Conservation (phyloP, 2,797 vertebrate genomes). For the Gymnoscopelus microlampas region DNA sequence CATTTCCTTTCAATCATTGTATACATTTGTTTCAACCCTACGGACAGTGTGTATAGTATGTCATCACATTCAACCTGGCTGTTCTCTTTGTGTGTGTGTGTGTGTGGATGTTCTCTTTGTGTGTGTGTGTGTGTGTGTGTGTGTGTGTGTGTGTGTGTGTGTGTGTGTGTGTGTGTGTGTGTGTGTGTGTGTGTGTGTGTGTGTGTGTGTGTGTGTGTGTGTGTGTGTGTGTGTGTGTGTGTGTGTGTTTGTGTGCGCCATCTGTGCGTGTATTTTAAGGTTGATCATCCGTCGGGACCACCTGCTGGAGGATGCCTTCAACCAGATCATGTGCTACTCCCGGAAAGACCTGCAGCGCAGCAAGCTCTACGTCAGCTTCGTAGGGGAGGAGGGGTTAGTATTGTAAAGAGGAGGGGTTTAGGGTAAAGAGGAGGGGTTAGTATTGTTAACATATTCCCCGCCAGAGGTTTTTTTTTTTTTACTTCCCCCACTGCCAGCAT, state of each 20-base stretch:
- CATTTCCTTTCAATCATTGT: too few relatives aligned
- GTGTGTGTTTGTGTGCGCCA: slow-evolving; percentile 57
- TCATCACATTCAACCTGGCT: not conserved
- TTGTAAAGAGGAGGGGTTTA: too few relatives aligned
- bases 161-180: not conserved
- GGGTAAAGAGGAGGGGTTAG: slow-evolving; percentile 38
- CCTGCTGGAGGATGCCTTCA: slow-evolving; percentile 95
- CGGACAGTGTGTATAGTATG: too few relatives aligned
- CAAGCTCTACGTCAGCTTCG: slow-evolving; percentile 95
- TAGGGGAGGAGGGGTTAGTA: slow-evolving; percentile 92
- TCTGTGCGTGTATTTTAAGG: slow-evolving; percentile 66
- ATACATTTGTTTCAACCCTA: too few relatives aligned
- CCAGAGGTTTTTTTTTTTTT: too few relatives aligned
- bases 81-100: not conserved
- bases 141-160: slow-evolving; percentile 5
- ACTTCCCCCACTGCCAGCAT: too few relatives aligned
- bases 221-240: not conserved
- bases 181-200: slow-evolving; percentile 5
- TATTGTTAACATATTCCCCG: too few relatives aligned
- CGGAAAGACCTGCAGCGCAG: slow-evolving; percentile 96
- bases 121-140: slow-evolving; percentile 1
- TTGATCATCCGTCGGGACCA: slow-evolving; percentile 95
- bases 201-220: not conserved
- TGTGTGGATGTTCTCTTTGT: too few relatives aligned
- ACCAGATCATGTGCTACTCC: slow-evolving; percentile 98